Conservation (phyloP, 2,888 invertebrate genomes). For the Microchrysa polita region DNA sequence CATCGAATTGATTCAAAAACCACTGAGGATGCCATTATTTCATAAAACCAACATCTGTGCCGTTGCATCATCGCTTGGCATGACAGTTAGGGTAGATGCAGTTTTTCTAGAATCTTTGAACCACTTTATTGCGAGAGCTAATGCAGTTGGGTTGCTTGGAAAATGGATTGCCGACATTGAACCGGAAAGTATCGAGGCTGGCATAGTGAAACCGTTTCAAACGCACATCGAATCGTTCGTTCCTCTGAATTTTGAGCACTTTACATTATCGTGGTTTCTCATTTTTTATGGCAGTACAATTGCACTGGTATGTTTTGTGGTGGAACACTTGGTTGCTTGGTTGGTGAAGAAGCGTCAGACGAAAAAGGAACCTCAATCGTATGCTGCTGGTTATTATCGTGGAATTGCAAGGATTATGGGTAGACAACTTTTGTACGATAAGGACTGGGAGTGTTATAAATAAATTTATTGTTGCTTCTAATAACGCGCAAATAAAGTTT, state of each 20-base stretch:
- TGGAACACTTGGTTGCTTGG: neutral
- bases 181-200: slow-evolving; percentile 8
- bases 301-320: slow-evolving; percentile 2
- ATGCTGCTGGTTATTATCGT: no score
- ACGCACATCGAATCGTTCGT: neutral
- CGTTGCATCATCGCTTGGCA: neutral
- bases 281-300: slow-evolving; percentile 1
- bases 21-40: slow-evolving; percentile 3
- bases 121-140: neutral
- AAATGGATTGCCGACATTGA: slow-evolving; percentile 7
- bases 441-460: no score
- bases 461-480: no score
- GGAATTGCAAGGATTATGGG: no score
- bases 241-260: slow-evolving; percentile 5
- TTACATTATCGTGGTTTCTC: slow-evolving; percentile 14
- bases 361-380: no score
- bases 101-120: neutral
- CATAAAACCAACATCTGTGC: slow-evolving; percentile 19
- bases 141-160: neutral
- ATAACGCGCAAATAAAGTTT: no score
- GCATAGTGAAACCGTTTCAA: neutral
- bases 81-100: slow-evolving; percentile 14
- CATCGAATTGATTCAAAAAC: slow-evolving; percentile 8
- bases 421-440: no score
- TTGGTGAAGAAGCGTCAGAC: no score